Percentiles rank a stretch among this genome's conserved stretches.
Evolutionary conservation across 2,113 vertebrate species (phyloP).

Genomic region (Scomber japonicus): DNA sequence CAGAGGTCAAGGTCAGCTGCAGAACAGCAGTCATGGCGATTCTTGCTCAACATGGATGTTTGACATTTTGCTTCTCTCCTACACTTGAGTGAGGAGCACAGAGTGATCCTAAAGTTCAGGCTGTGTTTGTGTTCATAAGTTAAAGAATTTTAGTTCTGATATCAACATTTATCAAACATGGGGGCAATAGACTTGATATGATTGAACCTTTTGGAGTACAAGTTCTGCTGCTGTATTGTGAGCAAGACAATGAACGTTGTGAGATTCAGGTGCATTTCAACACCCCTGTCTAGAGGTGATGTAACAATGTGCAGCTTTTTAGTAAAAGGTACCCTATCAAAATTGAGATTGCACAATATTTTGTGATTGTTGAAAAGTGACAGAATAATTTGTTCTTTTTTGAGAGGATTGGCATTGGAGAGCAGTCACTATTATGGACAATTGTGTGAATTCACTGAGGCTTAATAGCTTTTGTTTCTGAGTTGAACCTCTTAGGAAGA

Average conservation of each 20-base stretch:
- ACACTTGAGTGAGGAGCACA: background rate
- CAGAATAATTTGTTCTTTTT: background rate
- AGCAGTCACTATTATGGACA: background rate
- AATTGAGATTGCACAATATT: background rate
- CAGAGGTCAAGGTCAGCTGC: conserved; percentile 20
- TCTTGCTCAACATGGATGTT: background rate
- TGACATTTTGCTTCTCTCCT: conserved; percentile 2
- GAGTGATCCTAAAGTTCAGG: background rate
- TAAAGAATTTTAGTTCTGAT: background rate
- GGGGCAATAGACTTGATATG: conserved; percentile 12
- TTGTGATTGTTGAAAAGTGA: background rate
- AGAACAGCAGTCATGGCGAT: background rate
- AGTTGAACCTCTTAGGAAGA: too few species aligned
- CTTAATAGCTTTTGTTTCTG: too few species aligned
- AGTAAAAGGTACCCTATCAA: background rate
- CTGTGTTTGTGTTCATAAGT: background rate
- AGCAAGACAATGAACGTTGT: background rate
- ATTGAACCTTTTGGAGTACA: background rate
- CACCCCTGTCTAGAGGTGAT: conserved; percentile 7
- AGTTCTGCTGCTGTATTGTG: background rate
- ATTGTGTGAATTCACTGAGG: background rate
- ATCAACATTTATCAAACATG: background rate
- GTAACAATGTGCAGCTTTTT: background rate
- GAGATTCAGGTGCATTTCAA: background rate
- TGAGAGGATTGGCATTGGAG: background rate